These are phyloP conservation scores for Elmis aenea DNA, from an alignment of 2,888 invertebrate genomes.

Conservation along the genomic window DNA sequence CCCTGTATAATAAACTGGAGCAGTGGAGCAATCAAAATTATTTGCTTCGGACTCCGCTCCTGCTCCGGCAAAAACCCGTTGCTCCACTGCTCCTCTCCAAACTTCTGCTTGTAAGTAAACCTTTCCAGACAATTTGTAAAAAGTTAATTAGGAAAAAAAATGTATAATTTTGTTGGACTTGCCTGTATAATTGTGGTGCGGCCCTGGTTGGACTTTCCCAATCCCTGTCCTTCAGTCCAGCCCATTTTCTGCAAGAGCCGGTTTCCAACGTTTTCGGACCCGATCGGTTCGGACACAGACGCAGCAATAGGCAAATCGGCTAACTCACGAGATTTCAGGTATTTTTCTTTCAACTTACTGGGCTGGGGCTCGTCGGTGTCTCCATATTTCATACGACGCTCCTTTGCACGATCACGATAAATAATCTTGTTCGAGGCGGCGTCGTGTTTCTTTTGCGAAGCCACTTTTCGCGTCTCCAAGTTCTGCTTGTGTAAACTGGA, in stretches of 20 bases:
- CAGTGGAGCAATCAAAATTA: too few species aligned
- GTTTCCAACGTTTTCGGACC: conserved; percentile 90
- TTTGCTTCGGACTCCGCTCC: too few species aligned
- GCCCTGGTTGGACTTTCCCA: conserved; percentile 91
- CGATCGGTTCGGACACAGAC: conserved; percentile 63
- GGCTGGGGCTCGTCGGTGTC: conserved; percentile 76
- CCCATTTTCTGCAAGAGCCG: conserved; percentile 98
- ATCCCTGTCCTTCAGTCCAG: conserved; percentile 95
- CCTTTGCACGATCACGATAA: conserved; percentile 97
- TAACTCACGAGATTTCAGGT: conserved; percentile 55
- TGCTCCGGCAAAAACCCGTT: too few species aligned
- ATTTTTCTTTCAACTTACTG: conserved; percentile 68
- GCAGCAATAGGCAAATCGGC: conserved; percentile 49
- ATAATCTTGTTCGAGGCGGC: conserved; percentile 32
- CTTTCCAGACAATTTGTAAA: not conserved
- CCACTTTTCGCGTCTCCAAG: conserved; percentile 48
- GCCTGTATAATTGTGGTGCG: conserved; percentile 90
- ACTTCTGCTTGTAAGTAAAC: not conserved
- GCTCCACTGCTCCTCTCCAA: too few species aligned
- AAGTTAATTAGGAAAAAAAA: not conserved
- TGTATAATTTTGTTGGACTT: conserved; percentile 30
- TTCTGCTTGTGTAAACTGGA: conserved; percentile 94
- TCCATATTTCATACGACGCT: conserved; percentile 88
- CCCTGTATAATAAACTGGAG: too few species aligned
- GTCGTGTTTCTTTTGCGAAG: conserved; percentile 22